Evolutionary conservation across 2,797 vertebrate genomes (phyloP), one percentile per base, ranked within the genome.

Genomic region (Sternarchorhynchus goeldii): DNA sequence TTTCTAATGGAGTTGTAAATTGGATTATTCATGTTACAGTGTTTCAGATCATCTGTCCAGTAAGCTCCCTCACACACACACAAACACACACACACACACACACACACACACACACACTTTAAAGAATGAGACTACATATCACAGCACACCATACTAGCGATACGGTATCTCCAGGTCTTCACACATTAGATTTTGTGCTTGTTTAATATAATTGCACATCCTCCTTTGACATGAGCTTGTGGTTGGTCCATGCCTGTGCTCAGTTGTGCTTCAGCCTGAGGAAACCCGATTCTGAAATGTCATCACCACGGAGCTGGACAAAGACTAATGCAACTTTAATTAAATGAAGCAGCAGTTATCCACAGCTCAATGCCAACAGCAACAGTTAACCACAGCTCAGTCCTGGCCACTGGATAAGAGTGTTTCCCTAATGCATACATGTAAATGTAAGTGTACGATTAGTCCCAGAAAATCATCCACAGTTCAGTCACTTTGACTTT

Each of bases 251-350:
- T 31, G 18, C 25, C 53, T 39, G 17, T 39, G 63, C 12, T 76
- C 50, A 18, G 14, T n/a, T 41, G 31, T 45, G 41, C 59, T 69
- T 77, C n/a, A 77, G 68, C 14, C 29, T 4, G 25, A 56, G 31
- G 68, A 56, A 56, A 70, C 50, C 50, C 34, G 68, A 56, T 56
- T 70, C 50, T 70, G 57, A 70, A 77, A 59, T 78, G 76, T 71
- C 76, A 78, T 20, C 53, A 25, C 68, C 34, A 53, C 63, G 76
- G 45, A 63, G 14, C 56, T 71, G 34, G 76, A 72, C 59, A 45
- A 78, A 64, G 32, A 72, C 76, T 78, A 78, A 78, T 78, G 67
- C 68, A 18, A 78, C 76, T 72, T 78, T 78, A 72, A 78, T 78
- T 68, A 78, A 71, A 78, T 29, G 45, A 72, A 20, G 59, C 16